Evolutionary conservation across 2,113 vertebrate species (phyloP).

Genomic region (Sebastes fasciatus): DNA sequence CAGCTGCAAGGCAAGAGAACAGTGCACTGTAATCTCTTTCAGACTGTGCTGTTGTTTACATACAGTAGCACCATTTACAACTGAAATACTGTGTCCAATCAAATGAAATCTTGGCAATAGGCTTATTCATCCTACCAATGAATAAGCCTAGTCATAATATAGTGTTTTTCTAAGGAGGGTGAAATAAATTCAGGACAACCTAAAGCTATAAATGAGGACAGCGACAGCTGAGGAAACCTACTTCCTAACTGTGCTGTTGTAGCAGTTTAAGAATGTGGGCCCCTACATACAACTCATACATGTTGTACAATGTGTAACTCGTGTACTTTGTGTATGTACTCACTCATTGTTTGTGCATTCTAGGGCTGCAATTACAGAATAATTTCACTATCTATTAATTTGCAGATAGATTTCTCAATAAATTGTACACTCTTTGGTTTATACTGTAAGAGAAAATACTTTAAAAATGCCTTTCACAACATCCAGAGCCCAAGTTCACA

Average conservation of each 20-base stretch:
- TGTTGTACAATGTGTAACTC: not conserved
- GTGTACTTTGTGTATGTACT: not conserved
- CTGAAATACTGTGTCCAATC: constrained; percentile 2
- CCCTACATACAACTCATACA: not conserved
- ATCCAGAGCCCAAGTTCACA: not conserved
- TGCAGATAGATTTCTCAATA: not conserved
- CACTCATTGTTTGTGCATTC: not conserved
- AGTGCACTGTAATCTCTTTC: constrained; percentile 5
- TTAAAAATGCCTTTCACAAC: not conserved
- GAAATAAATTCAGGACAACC: constrained; percentile 17
- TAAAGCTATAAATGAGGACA: not conserved
- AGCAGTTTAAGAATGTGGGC: not conserved
- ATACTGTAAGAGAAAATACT: not conserved
- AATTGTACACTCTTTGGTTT: not conserved
- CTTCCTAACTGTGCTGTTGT: not conserved
- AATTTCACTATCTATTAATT: not conserved
- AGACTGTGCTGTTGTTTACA: not conserved
- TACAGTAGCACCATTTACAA: constrained; percentile 35
- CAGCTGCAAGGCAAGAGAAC: constrained; percentile 1
- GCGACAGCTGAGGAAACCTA: not conserved
- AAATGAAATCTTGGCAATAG: constrained; percentile 22
- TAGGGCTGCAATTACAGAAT: not conserved
- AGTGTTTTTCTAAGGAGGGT: not conserved
- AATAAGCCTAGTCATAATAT: constrained; percentile 21
- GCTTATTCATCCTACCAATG: constrained; percentile 18